phyloP scores from a whole-genome alignment of 2,113 vertebrate species.

The Sigmodon hispidus region DNA sequence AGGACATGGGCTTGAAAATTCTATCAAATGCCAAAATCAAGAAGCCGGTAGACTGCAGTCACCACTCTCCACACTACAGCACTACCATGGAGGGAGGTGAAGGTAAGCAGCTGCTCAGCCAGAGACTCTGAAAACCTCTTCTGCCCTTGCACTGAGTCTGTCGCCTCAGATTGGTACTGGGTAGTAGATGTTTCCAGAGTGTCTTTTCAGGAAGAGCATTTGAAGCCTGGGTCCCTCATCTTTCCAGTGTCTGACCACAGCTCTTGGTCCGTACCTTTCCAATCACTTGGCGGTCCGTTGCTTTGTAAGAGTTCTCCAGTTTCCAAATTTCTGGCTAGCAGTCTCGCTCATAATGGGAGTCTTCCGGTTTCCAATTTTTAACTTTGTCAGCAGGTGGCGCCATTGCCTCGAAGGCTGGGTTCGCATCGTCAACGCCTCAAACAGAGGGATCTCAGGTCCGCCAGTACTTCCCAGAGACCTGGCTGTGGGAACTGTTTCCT shows the following conservation, averaged over 20 bases:
- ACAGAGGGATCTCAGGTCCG: slow-evolving; percentile 73
- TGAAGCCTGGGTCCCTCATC: neutral
- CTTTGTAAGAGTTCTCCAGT: neutral
- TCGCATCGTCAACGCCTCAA: neutral
- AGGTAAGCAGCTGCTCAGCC: neutral
- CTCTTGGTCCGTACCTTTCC: neutral
- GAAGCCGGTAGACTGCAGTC: slow-evolving; percentile 73
- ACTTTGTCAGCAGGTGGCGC: rapidly evolving
- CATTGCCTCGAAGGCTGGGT: rapidly evolving
- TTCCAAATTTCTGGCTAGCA: neutral
- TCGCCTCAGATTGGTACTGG: neutral
- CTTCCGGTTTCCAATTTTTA: neutral
- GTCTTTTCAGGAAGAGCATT: neutral
- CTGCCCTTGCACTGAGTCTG: neutral
- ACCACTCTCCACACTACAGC: rapidly evolving
- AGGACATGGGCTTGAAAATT: slow-evolving; percentile 83
- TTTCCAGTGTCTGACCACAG: neutral
- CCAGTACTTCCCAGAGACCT: slow-evolving; percentile 89
- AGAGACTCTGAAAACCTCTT: neutral
- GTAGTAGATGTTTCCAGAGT: neutral
- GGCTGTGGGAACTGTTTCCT: slow-evolving; percentile 90
- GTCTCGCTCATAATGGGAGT: neutral
- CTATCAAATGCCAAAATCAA: slow-evolving; percentile 80
- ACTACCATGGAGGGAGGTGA: rapidly evolving
- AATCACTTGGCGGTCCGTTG: neutral